A percentile compares a stretch with the other conserved stretches of the same genome.
Evolutionary conservation across 64 coral and sea anemone species (phyloP).

Genomic region (Dendronephthya gigantea): DNA sequence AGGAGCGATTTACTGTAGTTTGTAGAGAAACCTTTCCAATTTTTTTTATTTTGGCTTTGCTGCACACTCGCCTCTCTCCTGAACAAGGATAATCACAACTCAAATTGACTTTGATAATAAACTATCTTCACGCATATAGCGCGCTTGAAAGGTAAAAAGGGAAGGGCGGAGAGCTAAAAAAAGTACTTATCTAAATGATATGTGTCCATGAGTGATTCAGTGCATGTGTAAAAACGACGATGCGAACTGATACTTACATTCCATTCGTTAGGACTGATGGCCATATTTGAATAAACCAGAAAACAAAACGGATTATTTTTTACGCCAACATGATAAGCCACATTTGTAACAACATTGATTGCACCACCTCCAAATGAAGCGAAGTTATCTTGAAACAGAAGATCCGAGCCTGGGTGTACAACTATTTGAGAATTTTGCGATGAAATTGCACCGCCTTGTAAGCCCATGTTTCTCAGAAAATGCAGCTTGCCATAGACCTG

Average conservation of each 20-base stretch:
- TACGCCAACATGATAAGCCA: not conserved
- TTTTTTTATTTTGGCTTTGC: too few species aligned
- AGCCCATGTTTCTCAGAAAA: not conserved
- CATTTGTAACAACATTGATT: not conserved
- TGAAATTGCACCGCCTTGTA: not conserved
- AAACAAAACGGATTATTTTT: not conserved
- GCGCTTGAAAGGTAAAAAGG: too few species aligned
- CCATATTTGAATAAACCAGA: not conserved
- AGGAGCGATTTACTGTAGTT: too few species aligned
- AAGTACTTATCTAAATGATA: too few species aligned
- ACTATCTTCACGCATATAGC: too few species aligned
- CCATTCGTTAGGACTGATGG: not conserved
- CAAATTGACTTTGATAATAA: too few species aligned
- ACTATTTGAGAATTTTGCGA: conserved; percentile 10
- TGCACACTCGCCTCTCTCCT: too few species aligned
- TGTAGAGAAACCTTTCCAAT: too few species aligned
- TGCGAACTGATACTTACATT: not conserved
- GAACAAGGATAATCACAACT: too few species aligned
- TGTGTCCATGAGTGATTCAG: too few species aligned
- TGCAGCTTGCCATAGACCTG: not conserved
- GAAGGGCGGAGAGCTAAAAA: too few species aligned
- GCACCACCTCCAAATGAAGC: not conserved
- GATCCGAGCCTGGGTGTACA: not conserved
- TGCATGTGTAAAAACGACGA: too few species aligned
- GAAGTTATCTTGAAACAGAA: not conserved